phyloP scores from a whole-genome alignment of 2,888 invertebrate species.

The Hanleya hanleyi region DNA sequence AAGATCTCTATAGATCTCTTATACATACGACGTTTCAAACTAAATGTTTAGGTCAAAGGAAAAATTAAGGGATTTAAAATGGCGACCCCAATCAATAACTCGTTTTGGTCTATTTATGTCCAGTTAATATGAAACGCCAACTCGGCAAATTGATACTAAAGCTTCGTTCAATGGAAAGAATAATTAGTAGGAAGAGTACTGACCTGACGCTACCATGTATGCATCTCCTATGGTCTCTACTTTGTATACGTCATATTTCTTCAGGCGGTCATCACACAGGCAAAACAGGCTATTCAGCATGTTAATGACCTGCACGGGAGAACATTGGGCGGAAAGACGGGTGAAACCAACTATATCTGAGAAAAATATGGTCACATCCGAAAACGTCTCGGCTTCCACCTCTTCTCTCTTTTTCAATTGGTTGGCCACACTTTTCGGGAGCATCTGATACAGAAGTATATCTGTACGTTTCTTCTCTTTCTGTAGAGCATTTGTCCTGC shows the following conservation, averaged over 20 bases:
- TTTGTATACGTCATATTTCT: conserved; percentile 45
- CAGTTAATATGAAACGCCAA: no score
- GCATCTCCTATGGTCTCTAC: conserved; percentile 52
- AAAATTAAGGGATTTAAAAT: no score
- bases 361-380: conserved; percentile 64
- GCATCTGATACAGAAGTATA: conserved; percentile 66
- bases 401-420: conserved; percentile 60
- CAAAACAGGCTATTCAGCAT: conserved; percentile 43
- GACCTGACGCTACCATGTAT: conserved; percentile 54
- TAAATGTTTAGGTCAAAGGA: no score
- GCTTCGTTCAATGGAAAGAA: no score
- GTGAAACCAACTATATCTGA: conserved; percentile 68
- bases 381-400: conserved; percentile 59
- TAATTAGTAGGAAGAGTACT: no score
- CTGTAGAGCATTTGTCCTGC: conserved; percentile 54
- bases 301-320: conserved; percentile 51
- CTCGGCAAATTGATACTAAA: no score
- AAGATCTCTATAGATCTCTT: no score
- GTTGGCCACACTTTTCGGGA: conserved; percentile 68
- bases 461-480: conserved; percentile 67
- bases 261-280: conserved; percentile 41
- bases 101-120: no score
- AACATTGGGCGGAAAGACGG: conserved; percentile 56
- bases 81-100: no score
- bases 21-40: no score